Conservation (phyloP, 2,113 vertebrate species). For the Lucifuga dentata region DNA sequence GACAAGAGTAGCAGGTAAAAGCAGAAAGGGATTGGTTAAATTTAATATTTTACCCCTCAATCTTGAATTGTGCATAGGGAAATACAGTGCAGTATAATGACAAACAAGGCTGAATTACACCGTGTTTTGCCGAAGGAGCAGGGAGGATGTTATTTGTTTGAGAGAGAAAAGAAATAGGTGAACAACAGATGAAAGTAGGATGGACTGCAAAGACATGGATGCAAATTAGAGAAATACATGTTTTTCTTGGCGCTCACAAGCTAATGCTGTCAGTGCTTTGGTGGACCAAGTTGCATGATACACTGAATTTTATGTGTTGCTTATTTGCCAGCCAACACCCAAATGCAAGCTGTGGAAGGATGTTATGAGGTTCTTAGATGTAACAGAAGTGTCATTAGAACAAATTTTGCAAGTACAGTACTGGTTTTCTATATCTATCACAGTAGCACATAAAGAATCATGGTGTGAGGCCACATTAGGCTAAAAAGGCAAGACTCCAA, state of each 20-base stretch:
- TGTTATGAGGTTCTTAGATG: conserved; percentile 28
- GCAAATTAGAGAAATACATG: conserved; percentile 22
- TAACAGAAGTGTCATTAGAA: conserved; percentile 20
- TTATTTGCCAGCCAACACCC: conserved; percentile 46
- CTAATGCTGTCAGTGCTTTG: conserved; percentile 4
- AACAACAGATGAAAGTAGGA: conserved; percentile 10
- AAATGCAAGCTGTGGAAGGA: conserved; percentile 33
- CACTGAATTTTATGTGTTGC: conserved; percentile 35
- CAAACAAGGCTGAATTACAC: conserved; percentile 6
- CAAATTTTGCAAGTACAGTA: conserved; percentile 11
- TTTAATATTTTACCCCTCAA: neutral
- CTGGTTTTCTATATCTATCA: too few relatives aligned
- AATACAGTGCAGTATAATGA: conserved; percentile 9
- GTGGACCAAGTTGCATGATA: neutral
- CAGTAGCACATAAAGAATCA: too few relatives aligned
- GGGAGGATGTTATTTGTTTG: conserved; percentile 1
- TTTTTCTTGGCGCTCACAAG: conserved; percentile 13
- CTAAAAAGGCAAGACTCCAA: neutral
- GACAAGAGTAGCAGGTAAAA: neutral
- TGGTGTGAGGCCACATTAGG: neutral
- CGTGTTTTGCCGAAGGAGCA: neutral
- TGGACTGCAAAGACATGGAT: neutral
- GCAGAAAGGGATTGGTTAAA: neutral
- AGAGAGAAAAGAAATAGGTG: neutral
- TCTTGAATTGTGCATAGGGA: neutral